Evolutionary conservation across 2,888 invertebrate genomes (phyloP).

Genomic region (Lochmaea crataegi): DNA sequence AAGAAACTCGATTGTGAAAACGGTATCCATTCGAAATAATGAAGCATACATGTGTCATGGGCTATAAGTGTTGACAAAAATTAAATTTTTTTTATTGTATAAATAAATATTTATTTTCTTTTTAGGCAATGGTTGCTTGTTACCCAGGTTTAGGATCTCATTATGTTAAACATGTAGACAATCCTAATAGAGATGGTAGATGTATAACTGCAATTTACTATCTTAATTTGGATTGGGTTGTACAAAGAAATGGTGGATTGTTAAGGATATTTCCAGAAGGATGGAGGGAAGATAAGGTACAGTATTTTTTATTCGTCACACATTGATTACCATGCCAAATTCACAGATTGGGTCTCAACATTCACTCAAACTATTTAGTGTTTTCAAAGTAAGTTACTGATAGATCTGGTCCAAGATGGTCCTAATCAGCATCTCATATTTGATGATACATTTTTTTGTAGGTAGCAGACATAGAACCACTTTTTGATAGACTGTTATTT

Average conservation of each 20-base stretch:
- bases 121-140: conserved; percentile 98
- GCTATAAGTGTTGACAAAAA: no score
- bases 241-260: conserved; percentile 85
- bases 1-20: no score
- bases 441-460: conserved; percentile 44
- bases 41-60: no score
- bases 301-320: not conserved
- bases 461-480: conserved; percentile 89
- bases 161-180: conserved; percentile 98
- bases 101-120: conserved; percentile 38
- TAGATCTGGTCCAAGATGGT: no score
- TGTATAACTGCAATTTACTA: conserved; percentile 98
- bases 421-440: not conserved
- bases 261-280: conserved; percentile 94
- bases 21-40: no score
- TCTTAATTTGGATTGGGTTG: conserved; percentile 90
- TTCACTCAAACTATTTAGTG: no score
- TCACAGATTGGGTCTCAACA: no score
- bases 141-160: conserved; percentile 95
- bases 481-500: conserved; percentile 93
- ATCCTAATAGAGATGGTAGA: conserved; percentile 95
- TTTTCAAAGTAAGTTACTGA: no score
- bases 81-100: no score
- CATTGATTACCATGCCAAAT: not conserved
- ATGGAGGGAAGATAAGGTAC: conserved; percentile 75